Percentiles rank a stretch among this genome's conserved stretches.
Evolutionary conservation across 2,888 invertebrate species (phyloP).

Genomic region (Graphium colonna): DNA sequence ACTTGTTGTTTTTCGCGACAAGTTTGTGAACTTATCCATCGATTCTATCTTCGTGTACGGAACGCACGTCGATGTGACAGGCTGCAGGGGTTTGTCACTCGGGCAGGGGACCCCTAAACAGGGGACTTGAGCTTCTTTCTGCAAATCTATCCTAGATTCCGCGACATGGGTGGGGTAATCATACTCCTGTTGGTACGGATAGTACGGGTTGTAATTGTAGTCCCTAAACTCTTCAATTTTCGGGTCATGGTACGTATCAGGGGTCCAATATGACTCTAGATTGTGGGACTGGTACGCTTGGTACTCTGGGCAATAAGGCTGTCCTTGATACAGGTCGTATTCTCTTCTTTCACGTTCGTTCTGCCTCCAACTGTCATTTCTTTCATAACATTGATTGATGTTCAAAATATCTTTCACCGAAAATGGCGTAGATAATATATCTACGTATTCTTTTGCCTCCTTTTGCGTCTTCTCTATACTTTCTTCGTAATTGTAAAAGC

Average conservation of each 20-base stretch:
- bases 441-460: slow-evolving; percentile 40
- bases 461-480: slow-evolving; percentile 40
- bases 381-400: slow-evolving; percentile 58
- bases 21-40: slow-evolving; percentile 37
- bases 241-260: slow-evolving; percentile 56
- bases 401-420: slow-evolving; percentile 68
- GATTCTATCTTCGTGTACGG: slow-evolving; percentile 28
- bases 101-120: slow-evolving; percentile 6
- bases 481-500: slow-evolving; percentile 47
- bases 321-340: slow-evolving; percentile 48
- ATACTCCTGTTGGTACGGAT: slow-evolving; percentile 51
- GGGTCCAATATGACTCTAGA: slow-evolving; percentile 57
- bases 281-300: slow-evolving; percentile 54
- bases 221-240: slow-evolving; percentile 64
- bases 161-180: background rate
- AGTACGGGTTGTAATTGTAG: slow-evolving; percentile 61
- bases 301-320: slow-evolving; percentile 57
- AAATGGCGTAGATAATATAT: slow-evolving; percentile 58
- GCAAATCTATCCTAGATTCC: slow-evolving; percentile 36
- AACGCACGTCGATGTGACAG: slow-evolving; percentile 21
- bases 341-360: slow-evolving; percentile 54
- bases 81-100: slow-evolving; percentile 30
- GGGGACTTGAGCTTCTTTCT: slow-evolving; percentile 29
- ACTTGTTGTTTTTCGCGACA: slow-evolving; percentile 56
- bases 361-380: slow-evolving; percentile 57